Percentiles rank a stretch among this genome's conserved stretches.
phyloP scores from a whole-genome alignment of 2,888 invertebrate genomes.

The Lepidocyrtinus sp. region DNA sequence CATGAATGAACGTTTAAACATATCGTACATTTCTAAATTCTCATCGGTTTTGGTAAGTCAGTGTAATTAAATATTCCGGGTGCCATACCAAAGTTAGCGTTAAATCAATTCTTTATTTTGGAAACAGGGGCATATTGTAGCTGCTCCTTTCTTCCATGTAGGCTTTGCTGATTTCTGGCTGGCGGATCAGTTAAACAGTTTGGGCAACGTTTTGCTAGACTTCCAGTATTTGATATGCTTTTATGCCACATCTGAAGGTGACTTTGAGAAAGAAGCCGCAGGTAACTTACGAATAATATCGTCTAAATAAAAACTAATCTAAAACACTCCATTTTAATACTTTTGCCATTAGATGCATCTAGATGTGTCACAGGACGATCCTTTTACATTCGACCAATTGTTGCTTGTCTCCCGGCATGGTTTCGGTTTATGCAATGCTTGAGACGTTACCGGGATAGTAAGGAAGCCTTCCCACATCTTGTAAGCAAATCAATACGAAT shows the following conservation, averaged over 20 bases:
- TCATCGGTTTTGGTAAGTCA: too few species aligned
- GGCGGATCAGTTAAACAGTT: constrained; percentile 88
- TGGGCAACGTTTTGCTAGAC: constrained; percentile 85
- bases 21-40: too few species aligned
- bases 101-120: neutral
- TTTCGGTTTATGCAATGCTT: constrained; percentile 96
- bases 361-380: constrained; percentile 82
- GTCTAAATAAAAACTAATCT: constrained; percentile 10
- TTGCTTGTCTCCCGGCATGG: constrained; percentile 96
- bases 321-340: neutral
- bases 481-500: constrained; percentile 14
- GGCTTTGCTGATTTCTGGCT: constrained; percentile 99
- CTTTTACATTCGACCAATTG: constrained; percentile 85
- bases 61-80: constrained; percentile 32
- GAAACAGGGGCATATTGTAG: constrained; percentile 87
- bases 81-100: too few species aligned
- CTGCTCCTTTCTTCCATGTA: constrained; percentile 94
- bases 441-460: constrained; percentile 93
- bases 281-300: too few species aligned
- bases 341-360: constrained; percentile 74
- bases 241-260: constrained; percentile 82
- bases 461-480: constrained; percentile 94
- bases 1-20: too few species aligned
- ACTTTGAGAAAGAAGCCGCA: constrained; percentile 73
- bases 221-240: constrained; percentile 95